These are phyloP conservation scores for Tachysurus vachellii DNA, from an alignment of 2,113 vertebrate species.

Conservation along the genomic window DNA sequence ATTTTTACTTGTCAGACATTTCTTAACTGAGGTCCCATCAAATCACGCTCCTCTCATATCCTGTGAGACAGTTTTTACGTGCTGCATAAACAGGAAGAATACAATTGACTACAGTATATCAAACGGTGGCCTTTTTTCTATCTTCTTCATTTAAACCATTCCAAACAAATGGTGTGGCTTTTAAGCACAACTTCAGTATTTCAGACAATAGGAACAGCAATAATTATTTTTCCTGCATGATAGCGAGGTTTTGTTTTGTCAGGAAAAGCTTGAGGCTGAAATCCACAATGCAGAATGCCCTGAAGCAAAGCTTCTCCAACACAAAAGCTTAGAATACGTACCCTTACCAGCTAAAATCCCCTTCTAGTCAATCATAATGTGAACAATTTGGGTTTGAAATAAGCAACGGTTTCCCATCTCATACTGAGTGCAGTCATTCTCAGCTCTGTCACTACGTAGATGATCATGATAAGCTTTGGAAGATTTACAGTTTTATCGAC, in stretches of 20 bases:
- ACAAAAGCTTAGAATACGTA: slow-evolving; percentile 34
- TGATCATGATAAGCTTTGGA: not conserved
- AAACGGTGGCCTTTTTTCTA: not conserved
- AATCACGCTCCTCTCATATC: not conserved
- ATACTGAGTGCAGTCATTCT: not conserved
- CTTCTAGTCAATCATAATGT: slow-evolving; percentile 16
- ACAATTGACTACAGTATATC: slow-evolving; percentile 22
- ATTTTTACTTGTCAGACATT: slow-evolving; percentile 16
- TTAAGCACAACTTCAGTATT: not conserved
- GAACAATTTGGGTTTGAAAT: slow-evolving; percentile 32
- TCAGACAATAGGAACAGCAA: slow-evolving; percentile 29
- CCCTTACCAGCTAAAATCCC: slow-evolving; percentile 6
- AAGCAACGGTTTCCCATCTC: not conserved
- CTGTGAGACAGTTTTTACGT: slow-evolving; percentile 9
- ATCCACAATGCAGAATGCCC: slow-evolving; percentile 42
- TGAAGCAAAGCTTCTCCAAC: slow-evolving; percentile 33
- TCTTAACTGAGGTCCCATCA: not conserved
- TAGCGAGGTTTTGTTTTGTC: slow-evolving; percentile 44
- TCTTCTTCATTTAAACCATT: not conserved
- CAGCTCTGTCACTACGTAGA: not conserved
- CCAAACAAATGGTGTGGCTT: not conserved
- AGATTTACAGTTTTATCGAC: not conserved
- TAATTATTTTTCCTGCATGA: slow-evolving; percentile 42
- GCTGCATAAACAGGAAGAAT: not conserved
- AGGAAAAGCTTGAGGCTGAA: slow-evolving; percentile 41